Percentiles rank a stretch among this genome's conserved stretches.
phyloP scores from a whole-genome alignment of 2,797 vertebrate genomes.

The Danionella dracula region DNA sequence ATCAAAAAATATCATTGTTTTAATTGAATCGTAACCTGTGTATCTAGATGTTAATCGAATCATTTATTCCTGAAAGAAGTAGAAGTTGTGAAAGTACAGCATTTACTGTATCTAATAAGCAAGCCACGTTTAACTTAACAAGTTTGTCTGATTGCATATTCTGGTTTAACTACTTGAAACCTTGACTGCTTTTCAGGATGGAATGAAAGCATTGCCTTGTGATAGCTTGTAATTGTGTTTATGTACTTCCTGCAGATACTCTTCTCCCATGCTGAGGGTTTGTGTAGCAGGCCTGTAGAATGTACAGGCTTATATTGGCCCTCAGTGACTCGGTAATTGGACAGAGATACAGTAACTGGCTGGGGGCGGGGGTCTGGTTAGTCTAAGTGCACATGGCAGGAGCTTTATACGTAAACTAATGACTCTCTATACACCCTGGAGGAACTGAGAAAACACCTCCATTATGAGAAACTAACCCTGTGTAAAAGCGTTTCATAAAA shows the following conservation, averaged over 20 bases:
- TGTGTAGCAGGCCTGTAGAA: not conserved
- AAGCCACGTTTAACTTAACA: too few species aligned
- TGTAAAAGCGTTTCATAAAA: conserved; percentile 15
- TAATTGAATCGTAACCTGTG: too few species aligned
- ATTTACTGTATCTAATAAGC: too few species aligned
- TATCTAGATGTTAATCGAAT: too few species aligned
- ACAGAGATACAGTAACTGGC: conserved; percentile 22
- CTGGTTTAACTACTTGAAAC: too few species aligned
- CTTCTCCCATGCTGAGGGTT: not conserved
- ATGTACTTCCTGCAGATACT: not conserved
- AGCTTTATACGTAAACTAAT: conserved; percentile 27
- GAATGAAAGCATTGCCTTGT: too few species aligned
- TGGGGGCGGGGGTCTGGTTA: not conserved
- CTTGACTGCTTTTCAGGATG: too few species aligned
- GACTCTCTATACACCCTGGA: conserved; percentile 12
- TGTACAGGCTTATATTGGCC: conserved; percentile 13
- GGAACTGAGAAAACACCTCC: conserved; percentile 24
- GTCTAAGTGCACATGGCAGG: conserved; percentile 19
- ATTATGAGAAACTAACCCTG: conserved; percentile 20
- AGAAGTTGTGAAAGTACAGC: too few species aligned
- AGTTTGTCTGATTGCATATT: too few species aligned
- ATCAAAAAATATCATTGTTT: too few species aligned
- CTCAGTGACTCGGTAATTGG: conserved; percentile 26
- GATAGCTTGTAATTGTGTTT: too few species aligned
- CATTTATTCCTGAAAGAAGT: too few species aligned